phyloP scores from a whole-genome alignment of 2,888 invertebrate species.

The Palloptera scutellata region DNA sequence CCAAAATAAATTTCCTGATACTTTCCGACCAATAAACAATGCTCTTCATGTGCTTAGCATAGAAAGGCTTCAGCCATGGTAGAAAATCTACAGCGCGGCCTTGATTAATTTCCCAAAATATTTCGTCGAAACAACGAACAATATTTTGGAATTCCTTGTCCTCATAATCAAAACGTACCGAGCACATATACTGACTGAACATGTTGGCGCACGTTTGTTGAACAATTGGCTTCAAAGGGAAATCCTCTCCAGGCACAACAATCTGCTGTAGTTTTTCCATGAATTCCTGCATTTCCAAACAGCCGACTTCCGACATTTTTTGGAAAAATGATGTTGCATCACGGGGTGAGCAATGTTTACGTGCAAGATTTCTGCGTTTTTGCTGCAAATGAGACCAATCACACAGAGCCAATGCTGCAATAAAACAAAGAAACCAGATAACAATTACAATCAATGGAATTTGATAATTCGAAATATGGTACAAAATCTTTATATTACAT shows the following conservation, averaged over 20 bases:
- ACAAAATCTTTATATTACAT: background rate
- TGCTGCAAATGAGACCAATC: constrained; percentile 87
- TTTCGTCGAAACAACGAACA: constrained; percentile 80
- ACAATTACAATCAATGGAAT: no score
- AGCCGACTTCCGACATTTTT: constrained; percentile 75
- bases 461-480: no score
- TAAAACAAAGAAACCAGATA: constrained; percentile 46
- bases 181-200: constrained; percentile 88
- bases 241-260: constrained; percentile 57
- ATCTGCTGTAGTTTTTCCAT: constrained; percentile 67
- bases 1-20: constrained; percentile 77
- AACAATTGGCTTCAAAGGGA: constrained; percentile 75
- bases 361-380: constrained; percentile 77
- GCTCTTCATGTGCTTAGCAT: constrained; percentile 73
- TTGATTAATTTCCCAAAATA: constrained; percentile 92
- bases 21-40: constrained; percentile 74
- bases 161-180: constrained; percentile 74
- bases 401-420: constrained; percentile 83
- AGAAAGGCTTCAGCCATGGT: constrained; percentile 81
- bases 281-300: constrained; percentile 73
- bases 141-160: constrained; percentile 74
- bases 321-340: constrained; percentile 76
- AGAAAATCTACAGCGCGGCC: constrained; percentile 87
- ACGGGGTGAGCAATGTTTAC: constrained; percentile 82
- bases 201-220: constrained; percentile 84